These are phyloP conservation scores for Notamacropus eugenii DNA, from an alignment of 2,797 vertebrate species.

Conservation along the genomic window DNA sequence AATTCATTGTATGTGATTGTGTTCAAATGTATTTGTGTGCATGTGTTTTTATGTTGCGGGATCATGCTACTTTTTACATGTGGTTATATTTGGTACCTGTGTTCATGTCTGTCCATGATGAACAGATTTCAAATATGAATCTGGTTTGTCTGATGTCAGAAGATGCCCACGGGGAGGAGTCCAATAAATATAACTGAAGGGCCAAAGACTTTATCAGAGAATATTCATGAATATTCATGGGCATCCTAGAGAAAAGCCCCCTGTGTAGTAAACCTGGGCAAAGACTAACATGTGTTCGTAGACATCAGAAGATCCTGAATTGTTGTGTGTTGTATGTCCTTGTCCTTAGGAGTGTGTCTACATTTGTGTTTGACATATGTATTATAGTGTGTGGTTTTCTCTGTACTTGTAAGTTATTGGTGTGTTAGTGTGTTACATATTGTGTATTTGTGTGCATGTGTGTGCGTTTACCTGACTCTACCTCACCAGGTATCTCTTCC, in stretches of 20 bases:
- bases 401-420: neutral
- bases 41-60: neutral
- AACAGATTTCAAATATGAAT: neutral
- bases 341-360: accelerated
- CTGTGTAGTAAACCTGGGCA: neutral
- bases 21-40: neutral
- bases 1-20: neutral
- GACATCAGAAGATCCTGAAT: neutral
- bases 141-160: neutral
- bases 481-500: neutral
- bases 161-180: neutral
- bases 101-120: neutral
- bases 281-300: neutral
- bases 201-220: neutral
- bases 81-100: neutral
- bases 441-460: neutral
- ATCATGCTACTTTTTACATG: neutral
- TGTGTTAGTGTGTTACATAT: too few relatives aligned
- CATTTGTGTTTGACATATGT: neutral
- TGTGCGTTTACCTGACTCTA: neutral
- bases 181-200: too few relatives aligned
- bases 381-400: neutral
- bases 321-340: neutral
- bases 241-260: neutral
- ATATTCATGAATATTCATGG: neutral